phyloP scores from a whole-genome alignment of 1,140 invertebrate genomes.

The Macrosteles quadrilineatus region DNA sequence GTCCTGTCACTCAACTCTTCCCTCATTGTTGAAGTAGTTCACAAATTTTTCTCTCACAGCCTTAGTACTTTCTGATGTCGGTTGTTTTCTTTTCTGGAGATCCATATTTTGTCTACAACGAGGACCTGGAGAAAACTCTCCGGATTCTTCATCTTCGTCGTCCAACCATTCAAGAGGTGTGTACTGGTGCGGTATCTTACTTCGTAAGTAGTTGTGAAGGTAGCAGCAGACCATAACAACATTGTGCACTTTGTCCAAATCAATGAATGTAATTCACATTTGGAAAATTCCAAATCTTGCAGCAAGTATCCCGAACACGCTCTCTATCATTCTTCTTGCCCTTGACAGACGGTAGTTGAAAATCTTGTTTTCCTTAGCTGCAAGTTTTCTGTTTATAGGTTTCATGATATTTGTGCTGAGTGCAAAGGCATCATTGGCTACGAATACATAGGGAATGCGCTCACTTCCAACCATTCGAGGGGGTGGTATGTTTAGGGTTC shows the following conservation, averaged over 20 bases:
- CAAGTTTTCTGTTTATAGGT: conserved; percentile 42
- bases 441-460: conserved; percentile 38
- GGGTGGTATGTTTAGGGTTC: conserved; percentile 29
- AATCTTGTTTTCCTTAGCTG: conserved; percentile 43
- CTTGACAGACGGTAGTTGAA: conserved; percentile 52
- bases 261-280: conserved; percentile 43
- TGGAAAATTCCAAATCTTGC: conserved; percentile 47
- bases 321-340: conserved; percentile 51
- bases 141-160: background rate
- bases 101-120: background rate
- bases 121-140: background rate
- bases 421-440: conserved; percentile 52
- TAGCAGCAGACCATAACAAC: conserved; percentile 42
- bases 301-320: conserved; percentile 52
- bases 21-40: conserved; percentile 35
- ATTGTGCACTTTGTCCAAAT: conserved; percentile 43
- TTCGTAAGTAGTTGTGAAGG: conserved; percentile 45
- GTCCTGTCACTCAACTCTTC: conserved; percentile 36
- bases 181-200: background rate
- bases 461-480: conserved; percentile 17
- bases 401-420: conserved; percentile 48
- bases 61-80: background rate
- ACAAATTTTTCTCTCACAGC: conserved; percentile 32
- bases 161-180: background rate
- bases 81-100: background rate